phyloP scores from a whole-genome alignment of 1,140 invertebrate species.

The Pseudachorutes palmiensis region DNA sequence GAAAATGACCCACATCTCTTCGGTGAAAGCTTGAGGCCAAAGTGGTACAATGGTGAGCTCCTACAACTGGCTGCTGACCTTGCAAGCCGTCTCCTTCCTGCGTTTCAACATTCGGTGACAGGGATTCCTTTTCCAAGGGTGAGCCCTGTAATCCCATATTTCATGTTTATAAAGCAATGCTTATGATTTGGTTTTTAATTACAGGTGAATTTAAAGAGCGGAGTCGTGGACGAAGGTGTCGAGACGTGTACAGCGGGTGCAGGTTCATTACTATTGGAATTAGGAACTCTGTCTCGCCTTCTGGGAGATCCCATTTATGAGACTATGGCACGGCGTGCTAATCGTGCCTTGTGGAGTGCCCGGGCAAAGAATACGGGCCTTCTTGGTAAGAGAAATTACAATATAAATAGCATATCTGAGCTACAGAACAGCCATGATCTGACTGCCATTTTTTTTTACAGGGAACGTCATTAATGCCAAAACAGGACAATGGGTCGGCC shows the following conservation, averaged over 20 bases:
- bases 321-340: constrained; percentile 51
- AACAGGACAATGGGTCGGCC: constrained; percentile 56
- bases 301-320: constrained; percentile 56
- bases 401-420: neutral
- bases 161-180: neutral
- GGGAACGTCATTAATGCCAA: constrained; percentile 57
- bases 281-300: constrained; percentile 56
- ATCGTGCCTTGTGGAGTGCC: constrained; percentile 50
- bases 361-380: constrained; percentile 55
- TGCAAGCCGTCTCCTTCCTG: constrained; percentile 52
- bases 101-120: constrained; percentile 53
- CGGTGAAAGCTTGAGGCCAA: constrained; percentile 49
- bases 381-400: constrained; percentile 46
- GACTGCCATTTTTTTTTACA: constrained; percentile 37
- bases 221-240: constrained; percentile 51
- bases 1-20: constrained; percentile 52
- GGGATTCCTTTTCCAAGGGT: constrained; percentile 58
- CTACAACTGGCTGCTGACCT: constrained; percentile 55
- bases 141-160: constrained; percentile 19
- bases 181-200: constrained; percentile 11
- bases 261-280: constrained; percentile 57
- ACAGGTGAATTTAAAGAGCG: constrained; percentile 52
- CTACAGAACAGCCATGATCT: constrained; percentile 3
- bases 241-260: constrained; percentile 61
- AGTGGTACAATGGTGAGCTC: constrained; percentile 54